Percentiles rank a stretch among this genome's conserved stretches.
Conservation (phyloP, 1,140 invertebrate species). For the Paralvinella palmiformis region DNA sequence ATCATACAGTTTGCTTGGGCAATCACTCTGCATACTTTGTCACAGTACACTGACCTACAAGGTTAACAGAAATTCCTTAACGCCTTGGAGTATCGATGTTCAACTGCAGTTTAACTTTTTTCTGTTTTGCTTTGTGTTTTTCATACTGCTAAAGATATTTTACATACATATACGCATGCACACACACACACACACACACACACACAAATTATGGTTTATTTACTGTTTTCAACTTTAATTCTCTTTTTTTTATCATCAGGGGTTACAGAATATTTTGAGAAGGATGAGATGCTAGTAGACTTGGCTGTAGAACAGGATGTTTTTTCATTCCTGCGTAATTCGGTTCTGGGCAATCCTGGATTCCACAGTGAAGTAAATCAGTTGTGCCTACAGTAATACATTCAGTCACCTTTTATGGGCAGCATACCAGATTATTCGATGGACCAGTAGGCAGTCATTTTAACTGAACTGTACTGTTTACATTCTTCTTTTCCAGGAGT, state of each 20-base stretch:
- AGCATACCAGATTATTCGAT: too few relatives aligned
- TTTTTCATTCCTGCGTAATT: constrained; percentile 69
- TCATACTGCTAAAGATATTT: background rate
- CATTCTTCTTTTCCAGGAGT: constrained; percentile 55
- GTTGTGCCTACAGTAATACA: too few relatives aligned
- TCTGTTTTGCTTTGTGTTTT: background rate
- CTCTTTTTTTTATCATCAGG: background rate
- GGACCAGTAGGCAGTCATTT: too few relatives aligned
- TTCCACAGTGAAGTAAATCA: constrained; percentile 66
- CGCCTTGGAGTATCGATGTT: too few relatives aligned
- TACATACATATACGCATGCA: too few relatives aligned
- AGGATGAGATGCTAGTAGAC: constrained; percentile 70
- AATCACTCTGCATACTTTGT: constrained; percentile 71
- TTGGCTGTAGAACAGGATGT: constrained; percentile 71
- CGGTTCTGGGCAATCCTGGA: constrained; percentile 64
- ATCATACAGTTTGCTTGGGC: constrained; percentile 73
- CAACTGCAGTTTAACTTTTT: background rate
- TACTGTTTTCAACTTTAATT: too few relatives aligned
- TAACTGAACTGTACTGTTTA: too few relatives aligned
- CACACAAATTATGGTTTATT: too few relatives aligned
- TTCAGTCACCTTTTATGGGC: too few relatives aligned
- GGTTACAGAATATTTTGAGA: constrained; percentile 53
- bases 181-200: too few relatives aligned
- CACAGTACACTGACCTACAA: constrained; percentile 32
- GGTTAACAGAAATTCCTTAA: constrained; percentile 1